Conservation (phyloP, 2,797 vertebrate genomes). For the Octomys mimax region DNA sequence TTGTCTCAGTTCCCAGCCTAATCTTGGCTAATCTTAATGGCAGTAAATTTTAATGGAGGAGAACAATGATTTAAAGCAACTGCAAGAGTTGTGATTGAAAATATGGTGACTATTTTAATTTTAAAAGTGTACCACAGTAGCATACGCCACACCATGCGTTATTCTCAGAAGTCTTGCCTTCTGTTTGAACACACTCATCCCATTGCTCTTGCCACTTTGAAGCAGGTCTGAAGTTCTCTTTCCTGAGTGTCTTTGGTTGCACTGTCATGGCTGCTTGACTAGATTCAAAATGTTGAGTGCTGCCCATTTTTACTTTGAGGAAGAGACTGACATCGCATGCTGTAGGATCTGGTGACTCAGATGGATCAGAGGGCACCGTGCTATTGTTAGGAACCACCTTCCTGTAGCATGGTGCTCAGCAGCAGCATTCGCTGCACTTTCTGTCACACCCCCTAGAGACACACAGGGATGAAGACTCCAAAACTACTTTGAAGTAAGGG, state of each 20-base stretch:
- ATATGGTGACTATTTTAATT: neutral
- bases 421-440: neutral
- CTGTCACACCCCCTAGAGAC: neutral
- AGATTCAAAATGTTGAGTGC: neutral
- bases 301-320: neutral
- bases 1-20: neutral
- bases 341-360: neutral
- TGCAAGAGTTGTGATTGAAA: neutral
- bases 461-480: neutral
- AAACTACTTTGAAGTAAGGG: neutral
- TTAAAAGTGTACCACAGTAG: neutral
- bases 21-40: neutral
- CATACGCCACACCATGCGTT: fast-evolving
- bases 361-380: neutral
- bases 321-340: neutral
- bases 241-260: neutral
- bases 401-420: neutral
- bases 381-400: neutral
- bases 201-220: neutral
- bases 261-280: neutral
- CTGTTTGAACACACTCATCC: neutral
- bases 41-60: neutral
- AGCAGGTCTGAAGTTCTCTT: neutral
- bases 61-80: neutral
- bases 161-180: neutral